Percentiles rank a stretch among this genome's conserved stretches.
Evolutionary conservation across 1,140 invertebrate genomes (phyloP).

Genomic region (Dolichoris vasculosae): DNA sequence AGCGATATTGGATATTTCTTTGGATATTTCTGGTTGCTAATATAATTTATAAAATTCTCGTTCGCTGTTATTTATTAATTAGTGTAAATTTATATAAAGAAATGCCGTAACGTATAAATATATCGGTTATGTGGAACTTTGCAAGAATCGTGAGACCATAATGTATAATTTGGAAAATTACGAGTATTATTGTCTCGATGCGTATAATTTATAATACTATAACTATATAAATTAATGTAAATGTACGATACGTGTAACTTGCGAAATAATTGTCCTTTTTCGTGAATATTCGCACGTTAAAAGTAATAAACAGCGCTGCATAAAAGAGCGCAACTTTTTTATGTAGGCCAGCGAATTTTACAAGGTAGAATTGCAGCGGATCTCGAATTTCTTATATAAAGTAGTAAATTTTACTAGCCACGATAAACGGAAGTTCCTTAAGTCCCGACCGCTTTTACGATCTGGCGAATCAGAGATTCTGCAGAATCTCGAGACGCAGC

Average conservation of each 20-base stretch:
- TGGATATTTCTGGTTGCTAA: too few species aligned
- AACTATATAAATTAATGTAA: background rate
- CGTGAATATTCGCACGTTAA: background rate
- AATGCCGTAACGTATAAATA: background rate
- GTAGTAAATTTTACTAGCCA: background rate
- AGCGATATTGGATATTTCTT: too few species aligned
- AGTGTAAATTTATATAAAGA: background rate
- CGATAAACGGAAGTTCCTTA: background rate
- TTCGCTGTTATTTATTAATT: background rate
- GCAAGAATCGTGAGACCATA: background rate
- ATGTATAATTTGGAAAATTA: background rate
- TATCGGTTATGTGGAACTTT: background rate
- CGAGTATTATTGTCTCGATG: background rate
- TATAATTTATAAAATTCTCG: too few species aligned
- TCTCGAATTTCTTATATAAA: background rate
- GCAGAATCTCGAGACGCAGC: background rate
- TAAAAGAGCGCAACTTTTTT: background rate
- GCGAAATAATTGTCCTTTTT: background rate
- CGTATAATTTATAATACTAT: background rate
- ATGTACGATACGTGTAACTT: background rate
- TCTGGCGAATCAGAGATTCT: background rate
- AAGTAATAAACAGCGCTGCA: background rate
- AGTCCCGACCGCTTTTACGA: background rate
- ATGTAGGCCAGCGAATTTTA: background rate
- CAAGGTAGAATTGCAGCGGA: background rate